Conservation (phyloP, 2,797 vertebrate genomes). For the Mastacembelus armatus region DNA sequence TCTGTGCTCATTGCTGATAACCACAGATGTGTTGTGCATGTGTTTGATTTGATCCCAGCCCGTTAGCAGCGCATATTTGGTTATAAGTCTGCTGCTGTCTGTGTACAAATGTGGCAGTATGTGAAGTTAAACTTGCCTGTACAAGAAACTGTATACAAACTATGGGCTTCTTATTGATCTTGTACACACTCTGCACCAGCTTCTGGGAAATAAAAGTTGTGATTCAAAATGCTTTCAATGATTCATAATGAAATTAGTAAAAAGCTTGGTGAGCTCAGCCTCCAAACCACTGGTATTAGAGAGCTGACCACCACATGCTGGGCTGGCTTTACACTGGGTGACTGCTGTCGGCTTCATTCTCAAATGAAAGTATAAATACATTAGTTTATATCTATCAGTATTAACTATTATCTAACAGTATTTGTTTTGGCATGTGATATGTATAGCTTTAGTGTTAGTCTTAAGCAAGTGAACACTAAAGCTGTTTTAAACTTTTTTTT, state of each 20-base stretch:
- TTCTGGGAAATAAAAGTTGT: not conserved
- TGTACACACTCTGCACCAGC: not conserved
- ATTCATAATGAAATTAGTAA: not conserved
- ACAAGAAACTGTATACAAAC: slow-evolving; percentile 15
- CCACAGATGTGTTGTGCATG: slow-evolving; percentile 15
- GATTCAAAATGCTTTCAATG: not conserved
- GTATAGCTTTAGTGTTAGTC: too few relatives aligned
- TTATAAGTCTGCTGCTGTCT: not conserved
- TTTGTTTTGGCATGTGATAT: too few relatives aligned
- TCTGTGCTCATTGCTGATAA: slow-evolving; percentile 14
- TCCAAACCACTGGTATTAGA: not conserved
- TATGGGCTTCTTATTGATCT: slow-evolving; percentile 9
- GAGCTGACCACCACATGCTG: not conserved
- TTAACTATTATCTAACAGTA: too few relatives aligned
- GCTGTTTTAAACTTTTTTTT: too few relatives aligned
- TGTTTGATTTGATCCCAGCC: slow-evolving; percentile 11
- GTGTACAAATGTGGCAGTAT: slow-evolving; percentile 33
- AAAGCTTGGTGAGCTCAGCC: not conserved
- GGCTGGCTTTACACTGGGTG: slow-evolving; percentile 26
- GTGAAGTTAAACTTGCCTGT: slow-evolving; percentile 5
- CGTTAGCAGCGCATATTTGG: not conserved
- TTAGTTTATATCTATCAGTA: too few relatives aligned
- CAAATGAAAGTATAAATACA: too few relatives aligned
- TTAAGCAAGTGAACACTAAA: too few relatives aligned
- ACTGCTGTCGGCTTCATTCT: too few relatives aligned